Percentiles rank a stretch among this genome's conserved stretches.
These are phyloP conservation scores for Cheilosia urbana DNA, from an alignment of 2,888 invertebrate species.

Conservation along the genomic window DNA sequence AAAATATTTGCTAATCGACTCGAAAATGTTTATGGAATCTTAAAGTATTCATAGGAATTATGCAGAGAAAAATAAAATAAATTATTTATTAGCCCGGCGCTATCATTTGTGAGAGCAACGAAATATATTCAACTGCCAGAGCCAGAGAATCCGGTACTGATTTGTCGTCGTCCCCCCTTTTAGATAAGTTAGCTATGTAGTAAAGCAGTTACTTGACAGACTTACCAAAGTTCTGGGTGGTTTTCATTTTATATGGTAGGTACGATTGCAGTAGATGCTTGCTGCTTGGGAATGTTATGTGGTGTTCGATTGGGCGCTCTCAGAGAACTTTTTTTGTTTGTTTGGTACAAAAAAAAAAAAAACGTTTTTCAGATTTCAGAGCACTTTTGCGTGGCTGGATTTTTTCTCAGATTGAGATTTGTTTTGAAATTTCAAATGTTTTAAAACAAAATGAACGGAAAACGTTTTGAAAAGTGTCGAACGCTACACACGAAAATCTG, in stretches of 20 bases:
- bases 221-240: not conserved
- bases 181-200: constrained; percentile 39
- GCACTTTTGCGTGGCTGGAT: too few species aligned
- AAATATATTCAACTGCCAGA: constrained; percentile 71
- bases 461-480: too few species aligned
- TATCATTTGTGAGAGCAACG: constrained; percentile 68
- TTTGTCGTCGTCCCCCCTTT: constrained; percentile 62
- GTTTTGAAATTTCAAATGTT: too few species aligned
- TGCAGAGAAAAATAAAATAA: constrained; percentile 45
- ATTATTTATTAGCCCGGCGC: constrained; percentile 70
- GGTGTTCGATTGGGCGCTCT: too few species aligned
- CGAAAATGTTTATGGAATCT: constrained; percentile 42
- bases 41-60: constrained; percentile 6
- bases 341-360: too few species aligned
- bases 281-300: too few species aligned
- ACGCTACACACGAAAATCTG: too few species aligned
- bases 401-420: too few species aligned
- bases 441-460: too few species aligned
- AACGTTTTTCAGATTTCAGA: too few species aligned
- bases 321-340: too few species aligned
- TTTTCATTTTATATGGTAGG: not conserved
- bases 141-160: constrained; percentile 72
- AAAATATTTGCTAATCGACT: constrained; percentile 25
- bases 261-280: too few species aligned
- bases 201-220: constrained; percentile 24